These are phyloP conservation scores for Heliconius nattereri DNA, from an alignment of 1,140 invertebrate genomes.

Conservation along the genomic window DNA sequence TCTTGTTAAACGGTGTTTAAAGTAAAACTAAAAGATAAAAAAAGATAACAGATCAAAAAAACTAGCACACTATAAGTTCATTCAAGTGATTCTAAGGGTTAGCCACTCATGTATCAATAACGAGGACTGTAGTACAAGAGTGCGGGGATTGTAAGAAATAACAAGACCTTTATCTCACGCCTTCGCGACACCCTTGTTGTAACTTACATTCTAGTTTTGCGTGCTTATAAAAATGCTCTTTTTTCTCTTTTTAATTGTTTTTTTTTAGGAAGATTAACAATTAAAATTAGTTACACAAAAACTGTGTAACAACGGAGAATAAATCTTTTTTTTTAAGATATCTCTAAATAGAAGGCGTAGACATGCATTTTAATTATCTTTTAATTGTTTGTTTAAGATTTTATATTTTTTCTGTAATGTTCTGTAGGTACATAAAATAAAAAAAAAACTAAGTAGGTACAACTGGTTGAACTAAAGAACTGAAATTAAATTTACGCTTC, in stretches of 20 bases:
- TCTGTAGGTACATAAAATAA: background rate
- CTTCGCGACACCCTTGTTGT: conserved; percentile 31
- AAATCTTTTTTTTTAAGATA: too few species aligned
- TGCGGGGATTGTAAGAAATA: conserved; percentile 26
- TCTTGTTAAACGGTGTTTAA: background rate
- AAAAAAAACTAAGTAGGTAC: background rate
- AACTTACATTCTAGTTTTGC: background rate
- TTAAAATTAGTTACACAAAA: too few species aligned
- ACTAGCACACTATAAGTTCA: background rate
- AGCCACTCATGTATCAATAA: conserved; percentile 33
- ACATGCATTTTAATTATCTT: too few species aligned
- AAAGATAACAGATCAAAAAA: background rate
- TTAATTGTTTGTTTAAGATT: too few species aligned
- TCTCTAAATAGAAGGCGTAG: too few species aligned
- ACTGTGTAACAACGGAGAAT: too few species aligned
- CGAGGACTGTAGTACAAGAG: conserved; percentile 30
- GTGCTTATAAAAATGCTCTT: background rate
- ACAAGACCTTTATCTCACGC: conserved; percentile 52
- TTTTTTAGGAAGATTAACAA: too few species aligned
- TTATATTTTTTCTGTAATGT: background rate
- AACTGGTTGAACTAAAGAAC: conserved; percentile 70
- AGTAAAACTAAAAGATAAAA: background rate
- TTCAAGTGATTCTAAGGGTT: conserved; percentile 23
- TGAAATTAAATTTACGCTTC: conserved; percentile 79
- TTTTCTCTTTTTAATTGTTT: background rate